phyloP scores from a whole-genome alignment of 2,113 vertebrate species.

The Gambusia holbrooki region DNA sequence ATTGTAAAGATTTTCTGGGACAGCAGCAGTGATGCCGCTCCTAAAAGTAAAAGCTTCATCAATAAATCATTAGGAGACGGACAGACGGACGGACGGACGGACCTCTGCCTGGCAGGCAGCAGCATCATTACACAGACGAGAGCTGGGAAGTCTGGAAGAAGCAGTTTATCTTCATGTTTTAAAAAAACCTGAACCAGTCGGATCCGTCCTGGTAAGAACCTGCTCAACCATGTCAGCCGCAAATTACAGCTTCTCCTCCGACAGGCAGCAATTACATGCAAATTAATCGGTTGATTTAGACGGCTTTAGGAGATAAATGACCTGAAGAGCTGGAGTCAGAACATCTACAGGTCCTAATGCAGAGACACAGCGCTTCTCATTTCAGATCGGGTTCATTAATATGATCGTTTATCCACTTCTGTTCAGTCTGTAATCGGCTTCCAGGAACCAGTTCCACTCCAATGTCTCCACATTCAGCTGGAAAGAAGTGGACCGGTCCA shows the following conservation, averaged over 20 bases:
- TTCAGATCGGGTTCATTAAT: neutral
- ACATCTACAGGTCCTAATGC: neutral
- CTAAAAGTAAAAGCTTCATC: slow-evolving; percentile 18
- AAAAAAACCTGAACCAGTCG: neutral
- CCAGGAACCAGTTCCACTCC: neutral
- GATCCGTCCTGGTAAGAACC: slow-evolving; percentile 27
- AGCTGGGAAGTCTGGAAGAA: neutral
- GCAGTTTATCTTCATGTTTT: neutral
- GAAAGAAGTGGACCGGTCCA: neutral
- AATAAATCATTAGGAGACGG: slow-evolving; percentile 40
- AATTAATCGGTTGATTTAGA: slow-evolving; percentile 27
- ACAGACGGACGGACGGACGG: too few relatives aligned
- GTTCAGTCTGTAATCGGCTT: neutral
- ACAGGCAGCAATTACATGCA: slow-evolving; percentile 19
- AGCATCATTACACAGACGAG: neutral
- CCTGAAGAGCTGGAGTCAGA: neutral
- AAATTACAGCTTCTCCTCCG: slow-evolving; percentile 5
- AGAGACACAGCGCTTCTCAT: neutral
- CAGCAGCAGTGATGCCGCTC: neutral
- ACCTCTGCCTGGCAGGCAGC: neutral
- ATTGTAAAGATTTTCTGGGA: slow-evolving; percentile 27
- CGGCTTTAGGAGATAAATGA: slow-evolving; percentile 1
- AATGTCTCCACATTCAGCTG: neutral
- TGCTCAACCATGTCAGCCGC: slow-evolving; percentile 1
- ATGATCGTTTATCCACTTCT: neutral